phyloP scores from a whole-genome alignment of 2,113 vertebrate species.

The Nycticebus coucang region DNA sequence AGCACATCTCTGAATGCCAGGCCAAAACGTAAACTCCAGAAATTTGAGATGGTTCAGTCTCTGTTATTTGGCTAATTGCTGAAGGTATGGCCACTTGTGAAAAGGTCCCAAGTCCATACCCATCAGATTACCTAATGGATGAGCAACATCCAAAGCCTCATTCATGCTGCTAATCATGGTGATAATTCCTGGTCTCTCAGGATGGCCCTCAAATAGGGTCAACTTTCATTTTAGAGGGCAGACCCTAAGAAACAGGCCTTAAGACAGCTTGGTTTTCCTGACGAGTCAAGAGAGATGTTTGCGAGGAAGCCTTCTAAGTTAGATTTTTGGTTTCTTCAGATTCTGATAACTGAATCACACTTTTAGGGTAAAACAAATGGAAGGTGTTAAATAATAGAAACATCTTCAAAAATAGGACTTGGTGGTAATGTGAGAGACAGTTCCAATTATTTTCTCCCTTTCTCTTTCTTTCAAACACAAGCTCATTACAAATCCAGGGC shows the following conservation, averaged over 20 bases:
- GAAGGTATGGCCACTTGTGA: neutral
- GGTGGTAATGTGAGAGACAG: constrained; percentile 44
- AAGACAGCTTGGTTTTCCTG: neutral
- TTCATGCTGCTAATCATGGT: neutral
- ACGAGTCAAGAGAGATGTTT: neutral
- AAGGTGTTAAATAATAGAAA: constrained; percentile 70
- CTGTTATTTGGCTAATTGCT: neutral
- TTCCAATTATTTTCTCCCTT: constrained; percentile 62
- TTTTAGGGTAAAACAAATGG: constrained; percentile 66
- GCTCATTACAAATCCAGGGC: constrained; percentile 28
- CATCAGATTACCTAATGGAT: neutral
- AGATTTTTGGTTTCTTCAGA: constrained; percentile 48
- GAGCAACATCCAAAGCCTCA: neutral
- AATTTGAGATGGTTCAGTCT: neutral
- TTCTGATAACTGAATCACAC: constrained; percentile 58
- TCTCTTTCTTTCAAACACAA: constrained; percentile 29
- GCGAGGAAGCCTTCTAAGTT: neutral
- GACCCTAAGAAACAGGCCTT: neutral
- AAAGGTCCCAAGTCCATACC: neutral
- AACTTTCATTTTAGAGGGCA: neutral
- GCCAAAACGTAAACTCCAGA: neutral
- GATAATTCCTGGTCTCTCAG: neutral
- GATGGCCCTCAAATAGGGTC: neutral
- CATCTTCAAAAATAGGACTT: constrained; percentile 46
- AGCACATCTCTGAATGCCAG: neutral